Evolutionary conservation across 2,888 invertebrate genomes (phyloP).

Genomic region (Leptarthrus brevirostris): DNA sequence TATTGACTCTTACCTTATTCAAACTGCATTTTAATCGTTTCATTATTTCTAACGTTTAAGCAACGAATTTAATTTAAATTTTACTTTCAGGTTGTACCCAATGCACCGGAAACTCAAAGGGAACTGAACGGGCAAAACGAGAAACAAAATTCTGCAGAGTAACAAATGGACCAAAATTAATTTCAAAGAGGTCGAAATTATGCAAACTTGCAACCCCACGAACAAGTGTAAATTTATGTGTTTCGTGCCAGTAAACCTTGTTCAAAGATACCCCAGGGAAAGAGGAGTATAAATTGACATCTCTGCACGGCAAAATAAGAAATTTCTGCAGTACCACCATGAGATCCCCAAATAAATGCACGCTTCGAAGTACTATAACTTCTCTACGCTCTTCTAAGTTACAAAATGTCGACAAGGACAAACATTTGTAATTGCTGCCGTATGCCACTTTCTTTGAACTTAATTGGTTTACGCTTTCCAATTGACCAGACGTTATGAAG

Average conservation of each 20-base stretch:
- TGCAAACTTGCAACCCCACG: constrained; percentile 21
- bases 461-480: constrained; percentile 21
- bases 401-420: constrained; percentile 6
- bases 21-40: too few relatives aligned
- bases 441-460: constrained; percentile 21
- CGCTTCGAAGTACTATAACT: neutral
- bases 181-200: constrained; percentile 28
- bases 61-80: neutral
- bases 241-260: neutral
- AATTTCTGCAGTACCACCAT: constrained; percentile 10
- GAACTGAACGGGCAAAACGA: neutral
- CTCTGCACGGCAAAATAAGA: neutral
- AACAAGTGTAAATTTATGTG: constrained; percentile 25
- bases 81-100: constrained; percentile 9
- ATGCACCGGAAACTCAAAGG: too few relatives aligned
- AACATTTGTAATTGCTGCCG: neutral
- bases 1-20: too few relatives aligned
- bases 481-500: constrained; percentile 50
- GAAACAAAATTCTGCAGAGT: neutral
- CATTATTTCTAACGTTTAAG: too few relatives aligned
- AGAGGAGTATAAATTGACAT: neutral
- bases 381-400: neutral
- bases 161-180: constrained; percentile 35
- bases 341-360: neutral
- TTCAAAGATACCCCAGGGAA: neutral